phyloP scores from a whole-genome alignment of 1,140 invertebrate genomes.

The Oryctes rhinoceros region DNA sequence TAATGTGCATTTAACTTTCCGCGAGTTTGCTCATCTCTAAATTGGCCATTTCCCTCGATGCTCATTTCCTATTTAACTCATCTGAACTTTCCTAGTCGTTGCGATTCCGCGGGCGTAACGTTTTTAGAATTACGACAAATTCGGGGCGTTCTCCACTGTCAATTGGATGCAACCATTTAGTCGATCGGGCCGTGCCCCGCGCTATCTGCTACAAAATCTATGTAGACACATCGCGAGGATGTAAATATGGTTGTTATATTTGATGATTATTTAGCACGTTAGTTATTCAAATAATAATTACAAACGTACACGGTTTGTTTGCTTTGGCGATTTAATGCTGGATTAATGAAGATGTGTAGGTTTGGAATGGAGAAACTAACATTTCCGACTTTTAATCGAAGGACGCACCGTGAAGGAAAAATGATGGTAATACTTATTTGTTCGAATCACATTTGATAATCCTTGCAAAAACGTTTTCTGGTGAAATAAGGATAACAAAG shows the following conservation, averaged over 20 bases:
- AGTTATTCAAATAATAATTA: slow-evolving; percentile 20
- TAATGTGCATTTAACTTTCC: slow-evolving; percentile 15
- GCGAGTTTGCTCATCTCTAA: slow-evolving; percentile 21
- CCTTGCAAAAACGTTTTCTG: too few relatives aligned
- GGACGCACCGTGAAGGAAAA: too few relatives aligned
- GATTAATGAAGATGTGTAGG: background rate
- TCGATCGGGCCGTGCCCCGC: background rate
- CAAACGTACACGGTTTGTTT: background rate
- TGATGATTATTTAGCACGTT: background rate
- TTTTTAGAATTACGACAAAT: slow-evolving; percentile 14
- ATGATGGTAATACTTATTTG: too few relatives aligned
- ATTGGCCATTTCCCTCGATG: slow-evolving; percentile 27
- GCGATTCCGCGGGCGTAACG: background rate
- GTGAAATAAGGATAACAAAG: too few relatives aligned
- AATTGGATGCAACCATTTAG: background rate
- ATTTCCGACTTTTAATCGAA: background rate
- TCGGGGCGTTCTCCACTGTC: background rate
- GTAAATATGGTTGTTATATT: background rate
- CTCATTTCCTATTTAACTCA: slow-evolving; percentile 23
- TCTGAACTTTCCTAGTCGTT: slow-evolving; percentile 5
- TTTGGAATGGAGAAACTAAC: background rate
- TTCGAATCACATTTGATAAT: too few relatives aligned
- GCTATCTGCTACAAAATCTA: background rate
- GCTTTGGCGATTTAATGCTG: background rate
- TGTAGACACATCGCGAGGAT: background rate